Conservation (phyloP, 2,888 invertebrate species). For the Eupithecia exiguata region DNA sequence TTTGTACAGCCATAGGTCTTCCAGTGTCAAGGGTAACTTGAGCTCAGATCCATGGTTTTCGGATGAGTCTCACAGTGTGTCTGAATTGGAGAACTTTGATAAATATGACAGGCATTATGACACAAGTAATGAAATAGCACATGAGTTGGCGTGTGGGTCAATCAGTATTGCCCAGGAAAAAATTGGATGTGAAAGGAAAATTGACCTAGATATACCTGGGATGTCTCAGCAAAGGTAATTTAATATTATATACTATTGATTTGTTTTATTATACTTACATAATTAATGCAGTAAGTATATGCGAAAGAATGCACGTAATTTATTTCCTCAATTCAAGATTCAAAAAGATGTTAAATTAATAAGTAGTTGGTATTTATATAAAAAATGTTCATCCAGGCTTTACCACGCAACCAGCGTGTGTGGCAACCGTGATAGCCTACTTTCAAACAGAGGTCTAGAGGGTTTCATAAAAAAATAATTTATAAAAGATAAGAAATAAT, state of each 20-base stretch:
- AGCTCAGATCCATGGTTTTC: conserved; percentile 65
- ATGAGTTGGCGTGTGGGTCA: conserved; percentile 54
- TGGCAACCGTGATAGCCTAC: conserved; percentile 26
- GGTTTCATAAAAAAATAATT: not conserved
- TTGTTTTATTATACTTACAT: not conserved
- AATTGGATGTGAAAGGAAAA: conserved; percentile 49
- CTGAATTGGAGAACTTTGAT: conserved; percentile 65
- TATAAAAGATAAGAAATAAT: not conserved
- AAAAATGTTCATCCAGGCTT: too few relatives aligned
- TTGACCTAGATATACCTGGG: conserved; percentile 56
- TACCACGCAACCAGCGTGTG: conserved; percentile 19
- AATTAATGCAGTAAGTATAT: too few relatives aligned
- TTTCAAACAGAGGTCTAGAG: conserved; percentile 38
- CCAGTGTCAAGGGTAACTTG: conserved; percentile 49
- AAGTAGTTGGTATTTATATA: too few relatives aligned
- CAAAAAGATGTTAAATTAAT: too few relatives aligned
- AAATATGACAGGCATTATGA: conserved; percentile 57
- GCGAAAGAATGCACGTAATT: not conserved
- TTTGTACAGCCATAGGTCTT: conserved; percentile 48
- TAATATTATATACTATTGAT: not conserved
- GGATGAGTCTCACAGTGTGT: conserved; percentile 65
- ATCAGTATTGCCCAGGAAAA: conserved; percentile 54
- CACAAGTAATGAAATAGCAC: conserved; percentile 59
- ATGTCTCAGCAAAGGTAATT: conserved; percentile 65
- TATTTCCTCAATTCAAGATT: not conserved